Evolutionary conservation across 2,797 vertebrate genomes (phyloP).

Genomic region (Falco novaeseelandiae): DNA sequence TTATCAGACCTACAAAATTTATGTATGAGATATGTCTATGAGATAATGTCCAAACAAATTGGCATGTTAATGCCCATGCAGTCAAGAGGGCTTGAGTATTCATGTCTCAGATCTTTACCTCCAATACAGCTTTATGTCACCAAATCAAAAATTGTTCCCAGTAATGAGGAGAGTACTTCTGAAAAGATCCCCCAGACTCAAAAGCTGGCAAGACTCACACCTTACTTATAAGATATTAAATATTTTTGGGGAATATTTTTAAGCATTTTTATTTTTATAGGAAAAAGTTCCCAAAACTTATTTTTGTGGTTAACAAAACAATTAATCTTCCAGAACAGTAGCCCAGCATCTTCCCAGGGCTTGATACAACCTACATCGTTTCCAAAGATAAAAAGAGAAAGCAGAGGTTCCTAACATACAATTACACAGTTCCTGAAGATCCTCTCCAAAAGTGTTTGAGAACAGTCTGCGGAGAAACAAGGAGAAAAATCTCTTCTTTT

Average conservation of each 20-base stretch:
- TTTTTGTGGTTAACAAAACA: not conserved
- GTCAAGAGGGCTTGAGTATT: not conserved
- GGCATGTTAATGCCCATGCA: not conserved
- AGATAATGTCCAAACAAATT: not conserved
- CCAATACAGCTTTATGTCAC: not conserved
- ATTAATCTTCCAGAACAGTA: not conserved
- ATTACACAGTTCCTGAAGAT: not conserved
- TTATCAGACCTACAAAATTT: not conserved
- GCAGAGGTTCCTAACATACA: not conserved
- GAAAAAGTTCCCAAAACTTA: not conserved
- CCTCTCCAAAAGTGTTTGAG: not conserved
- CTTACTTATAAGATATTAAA: not conserved
- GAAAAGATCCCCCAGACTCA: not conserved
- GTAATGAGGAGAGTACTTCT: not conserved
- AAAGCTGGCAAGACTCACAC: not conserved
- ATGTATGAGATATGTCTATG: not conserved
- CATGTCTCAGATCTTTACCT: not conserved
- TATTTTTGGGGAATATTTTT: not conserved
- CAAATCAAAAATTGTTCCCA: not conserved
- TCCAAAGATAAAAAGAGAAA: not conserved
- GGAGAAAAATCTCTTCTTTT: not conserved
- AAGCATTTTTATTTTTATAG: not conserved
- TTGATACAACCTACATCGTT: rapidly evolving
- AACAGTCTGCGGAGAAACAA: not conserved
- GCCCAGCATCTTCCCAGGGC: not conserved